Base-by-base conservation (phyloP, 2,888 invertebrate species). In the Perdita meconis region DNA sequence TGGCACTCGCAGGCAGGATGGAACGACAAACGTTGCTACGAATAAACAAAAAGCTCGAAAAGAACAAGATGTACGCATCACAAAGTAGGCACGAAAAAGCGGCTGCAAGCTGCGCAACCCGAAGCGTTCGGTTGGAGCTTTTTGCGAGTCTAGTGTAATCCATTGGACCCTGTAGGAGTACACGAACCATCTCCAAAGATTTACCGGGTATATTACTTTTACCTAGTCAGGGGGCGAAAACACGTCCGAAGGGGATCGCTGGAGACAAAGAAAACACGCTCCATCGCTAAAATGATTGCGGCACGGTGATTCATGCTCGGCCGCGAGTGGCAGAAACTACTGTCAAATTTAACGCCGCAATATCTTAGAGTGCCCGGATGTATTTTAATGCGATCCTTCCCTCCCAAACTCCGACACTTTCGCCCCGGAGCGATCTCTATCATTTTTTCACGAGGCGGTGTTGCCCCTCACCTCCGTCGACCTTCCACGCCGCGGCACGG, bases 361-460 rank as follows among this genome's bases (percentile, higher is more conserved):
- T 84, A 72, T 63, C 71, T 63, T 50, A 50, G 73, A 84, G 84
- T 83, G 70, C 59, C 50, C 59, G 57, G 16, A 80, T 82, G 71
- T 72, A 84, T 82, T 84, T 84, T 84, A 82, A 84, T 74, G 64
- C 51, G 16, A 68, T 65, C 68, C n/a, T 19, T n/a, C 47, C 47
- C 22, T 16, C 2, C 56, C 53, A 61, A 67, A 24, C 56, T 22
- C 8, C 12, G 26, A 55, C 8, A 5, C 26, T 26, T 10, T 6
- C 10, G n/a, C 50, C 40, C n/a, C 19, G n/a, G 10, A 73, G 36
- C 42, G 66, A 64, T 36, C 47, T 47, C 34, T 38, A 72, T 79
- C 57, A 53, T 67, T 60, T 68, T 71, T 81, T 69, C 59, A 68
- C 26, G 36, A 51, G 38, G 19, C 19, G 19, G 16, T 19, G 19